Conservation (phyloP, 1,140 invertebrate species). For the Glossosoma conforme region DNA sequence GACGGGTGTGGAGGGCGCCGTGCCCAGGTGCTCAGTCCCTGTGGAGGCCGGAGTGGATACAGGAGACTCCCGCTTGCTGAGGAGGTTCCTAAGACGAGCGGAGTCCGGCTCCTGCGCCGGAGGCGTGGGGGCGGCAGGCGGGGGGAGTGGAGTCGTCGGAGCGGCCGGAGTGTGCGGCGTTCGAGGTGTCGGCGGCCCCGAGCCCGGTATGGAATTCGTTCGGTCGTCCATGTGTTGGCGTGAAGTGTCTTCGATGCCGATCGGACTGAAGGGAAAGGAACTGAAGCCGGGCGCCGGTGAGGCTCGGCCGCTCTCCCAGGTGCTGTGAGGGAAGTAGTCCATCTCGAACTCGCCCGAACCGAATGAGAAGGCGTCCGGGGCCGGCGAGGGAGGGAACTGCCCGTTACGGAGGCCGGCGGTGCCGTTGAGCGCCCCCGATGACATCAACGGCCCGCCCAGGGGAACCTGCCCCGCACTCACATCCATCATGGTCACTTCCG, state of each 20-base stretch:
- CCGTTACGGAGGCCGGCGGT: constrained; percentile 31
- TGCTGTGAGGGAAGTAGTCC: constrained; percentile 21
- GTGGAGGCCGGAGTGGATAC: constrained; percentile 22
- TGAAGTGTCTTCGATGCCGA: constrained; percentile 20
- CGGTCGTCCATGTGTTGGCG: constrained; percentile 17
- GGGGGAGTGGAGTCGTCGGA: constrained; percentile 45
- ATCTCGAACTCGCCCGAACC: constrained; percentile 19
- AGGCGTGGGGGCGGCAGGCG: constrained; percentile 34
- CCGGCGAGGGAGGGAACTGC: constrained; percentile 25
- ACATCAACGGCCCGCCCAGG: constrained; percentile 60
- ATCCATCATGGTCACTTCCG: constrained; percentile 46
- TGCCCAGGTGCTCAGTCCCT: constrained; percentile 24
- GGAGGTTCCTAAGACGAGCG: constrained; percentile 59
- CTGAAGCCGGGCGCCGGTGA: constrained; percentile 20
- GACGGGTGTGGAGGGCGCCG: constrained; percentile 7
- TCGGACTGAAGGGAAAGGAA: constrained; percentile 23
- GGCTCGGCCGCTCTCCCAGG: constrained; percentile 17
- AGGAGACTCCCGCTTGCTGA: constrained; percentile 52
- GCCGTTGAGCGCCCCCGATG: constrained; percentile 59
- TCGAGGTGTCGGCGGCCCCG: constrained; percentile 45
- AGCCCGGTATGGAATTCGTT: constrained; percentile 11
- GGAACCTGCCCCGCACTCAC: constrained; percentile 38
- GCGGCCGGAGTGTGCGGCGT: constrained; percentile 49
- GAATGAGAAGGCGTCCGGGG: constrained; percentile 24
- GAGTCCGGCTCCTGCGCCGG: constrained; percentile 51